Percentiles rank a stretch among this genome's conserved stretches.
These are phyloP conservation scores for Pachypanchax playfairii DNA, from an alignment of 2,113 vertebrate species.

Conservation along the genomic window DNA sequence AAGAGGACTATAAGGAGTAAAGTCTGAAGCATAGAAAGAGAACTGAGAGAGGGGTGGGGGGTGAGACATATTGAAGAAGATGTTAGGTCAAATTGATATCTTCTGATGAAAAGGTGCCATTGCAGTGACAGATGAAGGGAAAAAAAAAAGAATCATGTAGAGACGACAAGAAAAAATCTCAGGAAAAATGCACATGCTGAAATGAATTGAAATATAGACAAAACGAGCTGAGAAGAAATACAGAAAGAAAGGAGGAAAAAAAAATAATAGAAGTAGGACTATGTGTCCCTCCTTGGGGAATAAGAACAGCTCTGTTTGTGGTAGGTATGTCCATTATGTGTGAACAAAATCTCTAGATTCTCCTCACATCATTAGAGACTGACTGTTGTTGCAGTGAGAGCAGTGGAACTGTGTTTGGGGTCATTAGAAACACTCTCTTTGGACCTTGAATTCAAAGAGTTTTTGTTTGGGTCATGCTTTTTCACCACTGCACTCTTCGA, in stretches of 20 bases:
- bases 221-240: conserved; percentile 30
- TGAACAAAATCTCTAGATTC: conserved; percentile 59
- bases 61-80: conserved; percentile 1
- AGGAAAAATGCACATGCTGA: conserved; percentile 26
- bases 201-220: conserved; percentile 20
- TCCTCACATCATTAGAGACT: conserved; percentile 57
- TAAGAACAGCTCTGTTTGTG: conserved; percentile 57
- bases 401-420: conserved; percentile 67
- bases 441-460: conserved; percentile 67
- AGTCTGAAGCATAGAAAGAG: conserved; percentile 17
- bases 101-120: conserved; percentile 28
- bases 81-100: conserved; percentile 33
- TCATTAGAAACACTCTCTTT: conserved; percentile 70
- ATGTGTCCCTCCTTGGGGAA: conserved; percentile 37
- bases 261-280: conserved; percentile 41
- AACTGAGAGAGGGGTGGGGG: conserved; percentile 20
- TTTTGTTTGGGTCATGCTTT: conserved; percentile 74
- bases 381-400: conserved; percentile 49
- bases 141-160: conserved; percentile 16
- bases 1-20: conserved; percentile 11
- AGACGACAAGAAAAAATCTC: conserved; percentile 27
- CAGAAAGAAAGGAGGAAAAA: conserved; percentile 10
- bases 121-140: conserved; percentile 1
- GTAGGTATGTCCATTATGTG: conserved; percentile 57
- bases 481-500: conserved; percentile 62